phyloP scores from a whole-genome alignment of 2,888 invertebrate genomes.

The Mimachlamys varia region DNA sequence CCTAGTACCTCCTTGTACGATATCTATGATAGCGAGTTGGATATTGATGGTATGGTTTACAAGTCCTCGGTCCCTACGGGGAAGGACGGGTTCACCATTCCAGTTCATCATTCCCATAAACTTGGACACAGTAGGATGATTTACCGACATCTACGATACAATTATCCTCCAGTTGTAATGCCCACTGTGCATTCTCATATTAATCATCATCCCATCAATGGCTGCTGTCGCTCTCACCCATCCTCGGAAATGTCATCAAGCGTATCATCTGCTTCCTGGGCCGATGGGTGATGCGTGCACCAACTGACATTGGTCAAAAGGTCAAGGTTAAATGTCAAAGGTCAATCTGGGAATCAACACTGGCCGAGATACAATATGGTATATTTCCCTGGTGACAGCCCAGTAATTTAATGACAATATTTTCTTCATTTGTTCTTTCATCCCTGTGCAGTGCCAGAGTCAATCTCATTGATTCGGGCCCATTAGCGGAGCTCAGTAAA shows the following conservation, averaged over 20 bases:
- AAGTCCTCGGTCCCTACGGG: background rate
- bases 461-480: background rate
- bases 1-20: background rate
- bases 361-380: background rate
- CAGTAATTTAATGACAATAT: constrained; percentile 31
- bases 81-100: background rate
- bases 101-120: background rate
- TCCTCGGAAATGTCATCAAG: constrained; percentile 21
- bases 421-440: constrained; percentile 3
- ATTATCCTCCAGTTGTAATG: constrained; percentile 29
- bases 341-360: background rate
- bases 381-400: constrained; percentile 21
- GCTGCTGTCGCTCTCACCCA: background rate
- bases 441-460: background rate
- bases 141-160: constrained; percentile 28
- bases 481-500: background rate
- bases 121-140: background rate
- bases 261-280: background rate
- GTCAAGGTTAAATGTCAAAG: constrained; percentile 23
- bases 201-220: constrained; percentile 6
- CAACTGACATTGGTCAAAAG: constrained; percentile 7
- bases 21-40: background rate
- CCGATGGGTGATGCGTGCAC: background rate
- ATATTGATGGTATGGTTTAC: background rate
- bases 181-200: constrained; percentile 23